Percentiles rank a stretch among this genome's conserved stretches.
Evolutionary conservation across 2,113 vertebrate species (phyloP).

Genomic region (Callithrix jacchus): DNA sequence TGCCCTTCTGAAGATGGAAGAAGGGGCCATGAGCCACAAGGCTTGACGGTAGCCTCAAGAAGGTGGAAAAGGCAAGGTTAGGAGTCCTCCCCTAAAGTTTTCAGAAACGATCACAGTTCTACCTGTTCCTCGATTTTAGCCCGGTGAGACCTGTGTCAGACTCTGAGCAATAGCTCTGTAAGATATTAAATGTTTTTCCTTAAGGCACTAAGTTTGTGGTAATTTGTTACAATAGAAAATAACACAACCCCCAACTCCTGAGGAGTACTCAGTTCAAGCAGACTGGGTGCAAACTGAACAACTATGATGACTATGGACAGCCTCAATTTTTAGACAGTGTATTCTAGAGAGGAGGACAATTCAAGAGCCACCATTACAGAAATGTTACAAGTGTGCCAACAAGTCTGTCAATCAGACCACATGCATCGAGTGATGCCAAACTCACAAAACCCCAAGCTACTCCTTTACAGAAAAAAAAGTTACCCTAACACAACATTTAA

Average conservation of each 20-base stretch:
- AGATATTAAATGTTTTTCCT: neutral
- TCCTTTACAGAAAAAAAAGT: slow-evolving; percentile 16
- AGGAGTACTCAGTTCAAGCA: neutral
- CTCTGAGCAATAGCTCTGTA: neutral
- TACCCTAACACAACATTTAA: neutral
- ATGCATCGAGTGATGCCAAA: neutral
- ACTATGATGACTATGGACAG: neutral
- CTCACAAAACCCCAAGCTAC: neutral
- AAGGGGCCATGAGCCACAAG: neutral
- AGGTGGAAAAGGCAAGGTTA: neutral
- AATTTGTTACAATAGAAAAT: neutral
- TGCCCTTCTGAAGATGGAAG: neutral
- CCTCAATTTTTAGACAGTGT: neutral
- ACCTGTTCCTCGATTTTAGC: neutral
- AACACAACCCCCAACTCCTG: neutral
- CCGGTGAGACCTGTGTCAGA: neutral
- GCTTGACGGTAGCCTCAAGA: neutral
- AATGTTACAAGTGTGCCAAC: neutral
- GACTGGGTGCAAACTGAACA: neutral
- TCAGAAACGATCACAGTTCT: neutral
- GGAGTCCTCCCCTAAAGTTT: neutral
- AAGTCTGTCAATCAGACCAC: neutral
- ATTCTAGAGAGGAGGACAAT: neutral
- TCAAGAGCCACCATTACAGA: neutral
- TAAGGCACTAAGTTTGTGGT: neutral